phyloP scores from a whole-genome alignment of 2,113 vertebrate species.

The Eudyptes chrysolophus region DNA sequence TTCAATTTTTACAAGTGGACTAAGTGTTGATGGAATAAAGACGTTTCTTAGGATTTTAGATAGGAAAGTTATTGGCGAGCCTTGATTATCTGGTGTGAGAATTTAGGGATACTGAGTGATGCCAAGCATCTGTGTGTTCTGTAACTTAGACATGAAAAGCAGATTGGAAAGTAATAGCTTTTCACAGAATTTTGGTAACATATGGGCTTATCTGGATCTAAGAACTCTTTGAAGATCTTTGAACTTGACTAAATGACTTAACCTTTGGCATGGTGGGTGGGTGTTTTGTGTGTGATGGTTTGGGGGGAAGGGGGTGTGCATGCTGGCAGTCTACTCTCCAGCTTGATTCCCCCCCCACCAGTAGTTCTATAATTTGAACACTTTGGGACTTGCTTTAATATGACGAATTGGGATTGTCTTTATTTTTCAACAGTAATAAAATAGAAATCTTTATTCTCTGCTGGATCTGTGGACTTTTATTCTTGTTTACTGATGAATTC shows the following conservation, averaged over 20 bases:
- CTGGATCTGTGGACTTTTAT: not conserved
- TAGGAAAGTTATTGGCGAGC: conserved; percentile 61
- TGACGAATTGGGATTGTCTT: not conserved
- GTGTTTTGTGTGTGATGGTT: conserved; percentile 50
- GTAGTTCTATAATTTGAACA: not conserved
- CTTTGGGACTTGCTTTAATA: not conserved
- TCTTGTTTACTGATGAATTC: not conserved
- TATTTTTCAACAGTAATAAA: not conserved
- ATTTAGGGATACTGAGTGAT: conserved; percentile 70
- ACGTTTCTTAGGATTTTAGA: conserved; percentile 51
- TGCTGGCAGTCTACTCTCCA: conserved; percentile 47
- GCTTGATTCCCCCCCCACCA: not conserved
- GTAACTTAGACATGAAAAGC: conserved; percentile 76
- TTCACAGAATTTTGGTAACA: conserved; percentile 80
- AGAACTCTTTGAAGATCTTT: conserved; percentile 92
- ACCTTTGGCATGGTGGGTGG: conserved; percentile 87
- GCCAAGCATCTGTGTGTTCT: conserved; percentile 80
- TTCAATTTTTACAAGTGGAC: conserved; percentile 68
- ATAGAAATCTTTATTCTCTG: not conserved
- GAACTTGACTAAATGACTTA: conserved; percentile 94
- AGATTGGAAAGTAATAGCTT: conserved; percentile 80
- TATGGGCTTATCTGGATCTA: conserved; percentile 94
- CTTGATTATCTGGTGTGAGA: conserved; percentile 75
- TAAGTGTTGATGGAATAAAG: conserved; percentile 81
- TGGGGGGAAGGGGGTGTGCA: not conserved